These are phyloP conservation scores for Prinia subflava DNA, from an alignment of 2,113 vertebrate species.

Conservation along the genomic window DNA sequence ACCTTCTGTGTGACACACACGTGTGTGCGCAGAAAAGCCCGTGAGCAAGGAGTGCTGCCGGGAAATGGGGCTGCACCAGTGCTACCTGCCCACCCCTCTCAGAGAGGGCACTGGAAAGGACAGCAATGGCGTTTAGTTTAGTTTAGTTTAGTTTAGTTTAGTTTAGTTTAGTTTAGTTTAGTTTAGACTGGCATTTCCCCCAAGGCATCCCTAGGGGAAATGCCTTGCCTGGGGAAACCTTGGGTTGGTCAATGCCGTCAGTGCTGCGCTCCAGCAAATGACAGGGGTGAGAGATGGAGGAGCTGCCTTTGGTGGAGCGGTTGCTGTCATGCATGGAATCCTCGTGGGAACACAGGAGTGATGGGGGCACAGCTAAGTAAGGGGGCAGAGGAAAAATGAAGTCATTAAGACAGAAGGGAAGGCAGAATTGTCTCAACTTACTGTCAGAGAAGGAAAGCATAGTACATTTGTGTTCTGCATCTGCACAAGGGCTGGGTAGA, in stretches of 20 bases:
- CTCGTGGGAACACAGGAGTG: not conserved
- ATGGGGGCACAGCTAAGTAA: not conserved
- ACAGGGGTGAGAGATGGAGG: rapidly evolving
- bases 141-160: too few species aligned
- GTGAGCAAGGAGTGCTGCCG: rapidly evolving
- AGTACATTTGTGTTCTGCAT: not conserved
- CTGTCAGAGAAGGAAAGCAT: not conserved
- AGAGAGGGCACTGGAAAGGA: not conserved
- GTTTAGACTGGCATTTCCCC: too few species aligned
- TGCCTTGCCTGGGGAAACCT: not conserved
- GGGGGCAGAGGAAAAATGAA: not conserved
- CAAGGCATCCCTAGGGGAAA: not conserved
- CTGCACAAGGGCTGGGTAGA: not conserved
- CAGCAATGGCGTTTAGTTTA: not conserved
- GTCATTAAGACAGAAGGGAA: not conserved
- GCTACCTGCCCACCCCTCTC: not conserved
- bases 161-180: not conserved
- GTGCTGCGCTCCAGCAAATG: rapidly evolving
- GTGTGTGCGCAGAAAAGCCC: not conserved
- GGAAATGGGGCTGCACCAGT: rapidly evolving
- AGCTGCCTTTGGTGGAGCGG: not conserved
- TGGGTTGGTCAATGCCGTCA: rapidly evolving
- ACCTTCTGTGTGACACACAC: not conserved
- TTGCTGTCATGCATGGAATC: not conserved
- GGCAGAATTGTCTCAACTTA: not conserved